Base-by-base conservation (phyloP, 2,113 vertebrate species). In the Calonectris borealis region DNA sequence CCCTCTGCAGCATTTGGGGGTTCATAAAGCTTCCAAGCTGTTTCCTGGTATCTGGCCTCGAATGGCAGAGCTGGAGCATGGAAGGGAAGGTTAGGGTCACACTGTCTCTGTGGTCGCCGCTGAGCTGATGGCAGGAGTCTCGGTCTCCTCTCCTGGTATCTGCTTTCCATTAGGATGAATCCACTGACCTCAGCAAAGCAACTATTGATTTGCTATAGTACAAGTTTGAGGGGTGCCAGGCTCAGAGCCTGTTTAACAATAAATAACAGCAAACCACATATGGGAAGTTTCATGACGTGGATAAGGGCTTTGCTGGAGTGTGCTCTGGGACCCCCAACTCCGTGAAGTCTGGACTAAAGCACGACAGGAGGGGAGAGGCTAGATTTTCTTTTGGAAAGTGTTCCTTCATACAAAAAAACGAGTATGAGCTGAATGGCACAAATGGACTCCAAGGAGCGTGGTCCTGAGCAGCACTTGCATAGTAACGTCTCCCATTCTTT, bases 381-480 rank as follows among this genome's bases (percentile, higher is more conserved):
- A 42, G 16, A 27, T 73, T 94, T 85, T 58, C 19, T 32, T 29
- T 62, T 64, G 62, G 90, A 65, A 91, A 81, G 11, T 27, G 18
- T 58, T 88, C 40, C 57, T 87, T 54, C 44, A 18, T 31, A 40
- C 42, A 75, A 79, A 95, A 66, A 69, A 91, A 86, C 10, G 9
- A 48, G 7, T 18, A n/a, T 69, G 36, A 72, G 22, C 70, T 55
- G 55, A 40, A 73, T 27, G 49, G 79, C 44, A 44, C 78, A 91
- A 94, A 88, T 44, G 21, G 48, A 49, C 64, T 94, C 46, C 73
- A 68, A 27, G 62, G 5, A 62, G 64, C 90, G 31, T 2, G 29
- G 18, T 61, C 75, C 90, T 61, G 17, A 93, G 84, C 92, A 97
- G 95, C 40, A 42, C 60, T 71, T 94, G 72, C 87, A 85, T 42